Evolutionary conservation across 2,797 vertebrate species (phyloP), one percentile per base, ranked within the genome.

Genomic region (Megalops cyprinoides): DNA sequence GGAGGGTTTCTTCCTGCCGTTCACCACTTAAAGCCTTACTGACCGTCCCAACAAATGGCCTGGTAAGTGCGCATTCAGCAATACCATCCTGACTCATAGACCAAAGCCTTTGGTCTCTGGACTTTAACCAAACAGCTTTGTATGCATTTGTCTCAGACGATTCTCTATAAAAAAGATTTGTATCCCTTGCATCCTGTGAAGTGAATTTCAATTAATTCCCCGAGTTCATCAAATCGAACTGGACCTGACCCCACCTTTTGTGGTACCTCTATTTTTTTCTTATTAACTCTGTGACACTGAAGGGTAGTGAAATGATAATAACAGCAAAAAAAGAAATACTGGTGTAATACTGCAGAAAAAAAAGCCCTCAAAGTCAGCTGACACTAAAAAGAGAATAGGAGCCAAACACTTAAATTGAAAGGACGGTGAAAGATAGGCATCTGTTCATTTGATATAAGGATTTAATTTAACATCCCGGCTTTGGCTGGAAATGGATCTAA

Each of bases 251-350:
- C n/a, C n/a, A n/a, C n/a, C n/a, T n/a, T n/a, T n/a, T n/a, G n/a
- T n/a, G n/a, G n/a, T n/a, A n/a, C n/a, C n/a, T n/a, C n/a, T n/a
- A n/a, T n/a, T n/a, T n/a, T n/a, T n/a, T n/a, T n/a, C n/a, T n/a
- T n/a, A n/a, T n/a, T n/a, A n/a, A n/a, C 67, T 71, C 37, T 15
- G 39, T 42, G 8, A 39, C 3, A 10, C 18, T 42, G 67, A n/a
- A 10, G 67, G 23, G 20, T 23, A 44, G 67, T 44, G 67, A 9
- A 37, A 44, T 8, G n/a, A 71, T 37, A 39, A 39, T 39, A 71
- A 67, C 20, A 67, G n/a, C n/a, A 67, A 71, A 67, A 67, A 71
- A 71, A 44, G 39, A 37, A 44, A 44, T 44, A 71, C 71, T 71
- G 67, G 67, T 39, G 18, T 42, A 71, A 71, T 12, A 9, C 42